Conservation (phyloP, 2,888 invertebrate genomes). For the Syritta pipiens region DNA sequence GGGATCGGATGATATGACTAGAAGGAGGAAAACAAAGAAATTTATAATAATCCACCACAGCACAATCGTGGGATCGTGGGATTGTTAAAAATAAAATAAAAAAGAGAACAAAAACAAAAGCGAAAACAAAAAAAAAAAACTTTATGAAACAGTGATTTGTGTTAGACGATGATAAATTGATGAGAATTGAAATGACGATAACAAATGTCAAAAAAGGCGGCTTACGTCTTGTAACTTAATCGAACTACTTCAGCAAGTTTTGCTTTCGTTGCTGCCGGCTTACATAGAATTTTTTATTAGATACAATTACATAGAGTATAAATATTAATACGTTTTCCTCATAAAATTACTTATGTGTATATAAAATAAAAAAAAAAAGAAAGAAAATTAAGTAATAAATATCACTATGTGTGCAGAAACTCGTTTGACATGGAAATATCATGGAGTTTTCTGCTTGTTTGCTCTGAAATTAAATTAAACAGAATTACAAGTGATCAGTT, state of each 20-base stretch:
- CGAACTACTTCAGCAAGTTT: conserved; percentile 45
- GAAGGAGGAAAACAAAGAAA: conserved; percentile 43
- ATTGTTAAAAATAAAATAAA: neutral
- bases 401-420: conserved; percentile 63
- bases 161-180: conserved; percentile 35
- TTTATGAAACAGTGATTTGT: conserved; percentile 33
- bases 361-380: conserved; percentile 34
- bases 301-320: conserved; percentile 57
- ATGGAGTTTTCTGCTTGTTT: conserved; percentile 68
- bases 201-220: conserved; percentile 52
- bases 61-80: neutral
- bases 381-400: too few relatives aligned
- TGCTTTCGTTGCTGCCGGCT: conserved; percentile 45
- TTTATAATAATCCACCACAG: neutral
- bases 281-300: conserved; percentile 58
- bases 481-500: conserved; percentile 57
- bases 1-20: conserved; percentile 76
- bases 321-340: conserved; percentile 41
- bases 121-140: conserved; percentile 13
- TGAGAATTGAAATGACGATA: conserved; percentile 39
- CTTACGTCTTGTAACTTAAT: conserved; percentile 63
- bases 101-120: conserved; percentile 5
- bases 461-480: conserved; percentile 67
- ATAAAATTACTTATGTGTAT: conserved; percentile 22
- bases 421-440: conserved; percentile 58